Percentiles rank a stretch among this genome's conserved stretches.
phyloP scores from a whole-genome alignment of 2,888 invertebrate species.

The Meghimatium bilineatum region DNA sequence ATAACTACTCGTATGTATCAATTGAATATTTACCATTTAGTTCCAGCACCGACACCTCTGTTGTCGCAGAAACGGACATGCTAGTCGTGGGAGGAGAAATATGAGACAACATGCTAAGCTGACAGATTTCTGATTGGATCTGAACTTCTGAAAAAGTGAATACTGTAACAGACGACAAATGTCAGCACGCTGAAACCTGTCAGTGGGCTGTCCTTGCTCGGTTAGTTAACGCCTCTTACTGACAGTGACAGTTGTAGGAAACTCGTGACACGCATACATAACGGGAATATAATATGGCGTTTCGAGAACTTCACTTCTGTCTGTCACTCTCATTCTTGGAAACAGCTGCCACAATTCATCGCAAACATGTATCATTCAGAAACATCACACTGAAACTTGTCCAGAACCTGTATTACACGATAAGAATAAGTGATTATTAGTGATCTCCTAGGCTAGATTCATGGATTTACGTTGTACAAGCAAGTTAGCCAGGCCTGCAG shows the following conservation, averaged over 20 bases:
- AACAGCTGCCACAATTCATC: slow-evolving; percentile 3
- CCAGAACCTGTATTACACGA: too few relatives aligned
- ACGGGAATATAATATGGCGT: background rate
- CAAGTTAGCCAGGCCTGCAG: slow-evolving; percentile 50
- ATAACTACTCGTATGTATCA: too few relatives aligned
- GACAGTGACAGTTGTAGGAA: background rate
- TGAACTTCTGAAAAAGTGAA: too few relatives aligned
- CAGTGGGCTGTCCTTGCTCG: background rate
- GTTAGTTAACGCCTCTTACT: background rate
- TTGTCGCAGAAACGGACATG: too few relatives aligned
- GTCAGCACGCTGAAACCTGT: background rate
- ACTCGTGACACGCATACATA: background rate
- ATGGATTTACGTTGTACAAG: slow-evolving; percentile 54
- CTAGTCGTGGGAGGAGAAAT: too few relatives aligned
- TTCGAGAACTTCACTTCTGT: background rate
- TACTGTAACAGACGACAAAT: slow-evolving; percentile 25
- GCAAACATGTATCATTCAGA: background rate
- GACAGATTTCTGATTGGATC: too few relatives aligned
- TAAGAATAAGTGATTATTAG: too few relatives aligned
- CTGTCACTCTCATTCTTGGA: background rate
- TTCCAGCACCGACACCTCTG: too few relatives aligned
- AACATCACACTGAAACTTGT: too few relatives aligned
- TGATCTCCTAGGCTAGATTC: slow-evolving; percentile 33
- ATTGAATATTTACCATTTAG: too few relatives aligned
- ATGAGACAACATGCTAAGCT: too few relatives aligned